Conservation (phyloP, 2,113 vertebrate species). For the Oreochromis spilurus region DNA sequence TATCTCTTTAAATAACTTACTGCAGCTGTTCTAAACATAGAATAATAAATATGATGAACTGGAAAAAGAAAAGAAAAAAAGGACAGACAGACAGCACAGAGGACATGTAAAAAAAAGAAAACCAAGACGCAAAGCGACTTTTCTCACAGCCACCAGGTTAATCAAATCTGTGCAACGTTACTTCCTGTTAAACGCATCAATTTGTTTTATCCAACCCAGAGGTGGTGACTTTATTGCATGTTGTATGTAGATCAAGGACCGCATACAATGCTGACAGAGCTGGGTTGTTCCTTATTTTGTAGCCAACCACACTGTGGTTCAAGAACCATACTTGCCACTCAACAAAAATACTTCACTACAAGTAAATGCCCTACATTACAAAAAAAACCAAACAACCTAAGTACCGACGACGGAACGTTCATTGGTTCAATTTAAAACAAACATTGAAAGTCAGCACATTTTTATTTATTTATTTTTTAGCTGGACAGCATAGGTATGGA, state of each 20-base stretch:
- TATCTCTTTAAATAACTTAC: neutral
- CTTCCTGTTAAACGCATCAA: neutral
- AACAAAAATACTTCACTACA: neutral
- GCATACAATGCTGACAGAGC: neutral
- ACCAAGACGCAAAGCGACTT: neutral
- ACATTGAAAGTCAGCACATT: neutral
- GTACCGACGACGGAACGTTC: neutral
- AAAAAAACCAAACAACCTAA: accelerated
- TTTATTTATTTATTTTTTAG: neutral
- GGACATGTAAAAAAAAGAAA: neutral
- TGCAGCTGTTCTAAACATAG: neutral
- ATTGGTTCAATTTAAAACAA: neutral
- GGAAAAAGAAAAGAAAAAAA: neutral
- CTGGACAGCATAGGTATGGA: neutral
- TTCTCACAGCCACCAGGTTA: neutral
- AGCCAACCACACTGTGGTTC: neutral
- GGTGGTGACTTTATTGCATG: neutral
- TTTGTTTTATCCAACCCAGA: neutral
- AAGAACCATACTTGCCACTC: neutral
- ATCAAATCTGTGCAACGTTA: neutral
- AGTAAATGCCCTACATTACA: neutral
- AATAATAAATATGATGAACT: neutral
- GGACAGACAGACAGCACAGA: neutral
- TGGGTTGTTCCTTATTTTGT: neutral
- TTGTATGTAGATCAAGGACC: neutral